These are phyloP conservation scores for Siphamia tubifer DNA, from an alignment of 2,113 vertebrate genomes.

Conservation along the genomic window DNA sequence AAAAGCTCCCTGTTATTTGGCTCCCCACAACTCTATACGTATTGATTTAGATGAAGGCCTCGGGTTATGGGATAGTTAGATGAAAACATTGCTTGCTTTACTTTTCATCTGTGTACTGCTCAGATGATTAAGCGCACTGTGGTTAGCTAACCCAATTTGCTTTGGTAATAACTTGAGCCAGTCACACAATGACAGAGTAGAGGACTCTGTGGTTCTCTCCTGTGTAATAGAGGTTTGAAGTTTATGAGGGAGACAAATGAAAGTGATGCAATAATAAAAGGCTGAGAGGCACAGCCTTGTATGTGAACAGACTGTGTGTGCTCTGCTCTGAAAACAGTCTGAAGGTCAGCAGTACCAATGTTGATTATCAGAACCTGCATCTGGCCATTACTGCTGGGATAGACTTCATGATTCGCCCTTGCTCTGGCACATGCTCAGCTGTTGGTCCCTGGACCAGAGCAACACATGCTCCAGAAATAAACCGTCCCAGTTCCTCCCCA, in stretches of 20 bases:
- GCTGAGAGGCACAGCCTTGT: not conserved
- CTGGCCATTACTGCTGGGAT: constrained; percentile 5
- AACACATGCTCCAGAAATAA: constrained; percentile 58
- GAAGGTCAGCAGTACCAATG: constrained; percentile 48
- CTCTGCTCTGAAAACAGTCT: not conserved
- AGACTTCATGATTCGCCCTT: constrained; percentile 45
- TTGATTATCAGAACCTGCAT: constrained; percentile 28
- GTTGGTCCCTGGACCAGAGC: constrained; percentile 37
- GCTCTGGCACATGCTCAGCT: constrained; percentile 72
- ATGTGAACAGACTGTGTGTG: not conserved
- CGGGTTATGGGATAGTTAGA: not conserved
- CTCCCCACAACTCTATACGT: not conserved
- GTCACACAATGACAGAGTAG: constrained; percentile 40
- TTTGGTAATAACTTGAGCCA: constrained; percentile 47
- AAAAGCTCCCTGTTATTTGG: constrained; percentile 28
- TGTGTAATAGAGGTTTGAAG: constrained; percentile 19
- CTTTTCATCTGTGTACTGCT: constrained; percentile 6
- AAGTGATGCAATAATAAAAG: constrained; percentile 4
- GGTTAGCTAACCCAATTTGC: constrained; percentile 39
- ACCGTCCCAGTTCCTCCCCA: constrained; percentile 57
- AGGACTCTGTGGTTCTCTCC: constrained; percentile 7
- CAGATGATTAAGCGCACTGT: constrained; percentile 17
- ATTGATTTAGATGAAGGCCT: constrained; percentile 14
- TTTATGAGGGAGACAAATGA: constrained; percentile 5
- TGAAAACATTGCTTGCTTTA: not conserved